These are phyloP conservation scores for Nebria salina DNA, from an alignment of 2,888 invertebrate genomes.

Conservation along the genomic window DNA sequence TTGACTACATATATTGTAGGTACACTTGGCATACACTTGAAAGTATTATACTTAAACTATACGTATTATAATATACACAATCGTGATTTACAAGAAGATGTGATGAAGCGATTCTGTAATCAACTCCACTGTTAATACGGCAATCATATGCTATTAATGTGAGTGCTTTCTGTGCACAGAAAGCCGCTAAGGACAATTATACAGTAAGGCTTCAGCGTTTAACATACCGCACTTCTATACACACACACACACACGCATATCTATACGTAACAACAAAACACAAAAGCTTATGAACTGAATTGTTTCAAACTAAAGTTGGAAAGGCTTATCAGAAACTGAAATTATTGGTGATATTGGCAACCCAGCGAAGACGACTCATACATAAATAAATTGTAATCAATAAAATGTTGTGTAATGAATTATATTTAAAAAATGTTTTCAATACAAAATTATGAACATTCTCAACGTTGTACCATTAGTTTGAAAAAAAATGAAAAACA, in stretches of 20 bases:
- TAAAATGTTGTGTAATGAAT: too few relatives aligned
- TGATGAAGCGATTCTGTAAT: constrained; percentile 41
- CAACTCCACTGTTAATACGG: constrained; percentile 37
- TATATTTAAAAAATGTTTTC: too few relatives aligned
- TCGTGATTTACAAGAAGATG: constrained; percentile 37
- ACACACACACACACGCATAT: not conserved
- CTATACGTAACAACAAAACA: not conserved
- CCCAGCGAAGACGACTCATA: too few relatives aligned
- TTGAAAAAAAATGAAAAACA: too few relatives aligned
- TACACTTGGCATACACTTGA: not conserved
- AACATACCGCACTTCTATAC: constrained; percentile 30
- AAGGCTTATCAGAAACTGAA: too few relatives aligned
- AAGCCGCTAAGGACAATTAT: constrained; percentile 42
- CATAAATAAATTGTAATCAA: too few relatives aligned
- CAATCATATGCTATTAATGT: constrained; percentile 45
- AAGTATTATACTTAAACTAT: not conserved
- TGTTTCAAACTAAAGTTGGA: too few relatives aligned
- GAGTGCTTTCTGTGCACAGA: constrained; percentile 32
- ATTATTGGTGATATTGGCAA: too few relatives aligned
- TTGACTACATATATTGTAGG: not conserved
- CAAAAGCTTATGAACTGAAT: constrained; percentile 17
- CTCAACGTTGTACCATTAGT: too few relatives aligned
- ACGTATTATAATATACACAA: not conserved
- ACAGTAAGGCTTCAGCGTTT: constrained; percentile 41
- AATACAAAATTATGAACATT: too few relatives aligned